These are phyloP conservation scores for Hybos culiciformis DNA, from an alignment of 2,888 invertebrate genomes.

Conservation along the genomic window DNA sequence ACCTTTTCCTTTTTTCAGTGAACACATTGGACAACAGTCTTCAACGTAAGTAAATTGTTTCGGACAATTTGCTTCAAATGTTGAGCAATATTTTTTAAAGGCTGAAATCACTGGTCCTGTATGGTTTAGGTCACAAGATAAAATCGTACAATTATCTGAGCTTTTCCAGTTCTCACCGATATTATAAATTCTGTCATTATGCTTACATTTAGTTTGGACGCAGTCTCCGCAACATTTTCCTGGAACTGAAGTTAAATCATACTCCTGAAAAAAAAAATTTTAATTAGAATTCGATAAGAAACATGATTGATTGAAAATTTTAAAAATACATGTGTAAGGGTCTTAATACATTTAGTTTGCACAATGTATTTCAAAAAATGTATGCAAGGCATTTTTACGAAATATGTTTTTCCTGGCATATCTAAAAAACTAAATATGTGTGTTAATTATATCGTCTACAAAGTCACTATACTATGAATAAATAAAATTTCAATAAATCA, in stretches of 20 bases:
- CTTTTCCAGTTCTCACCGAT: slow-evolving; percentile 33
- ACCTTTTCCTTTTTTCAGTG: slow-evolving; percentile 4
- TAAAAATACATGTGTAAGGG: neutral
- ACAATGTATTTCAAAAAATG: too few relatives aligned
- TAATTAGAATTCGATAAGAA: neutral
- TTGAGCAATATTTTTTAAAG: slow-evolving; percentile 28
- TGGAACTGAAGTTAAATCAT: slow-evolving; percentile 21
- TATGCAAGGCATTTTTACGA: too few relatives aligned
- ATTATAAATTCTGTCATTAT: slow-evolving; percentile 23
- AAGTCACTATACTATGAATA: too few relatives aligned
- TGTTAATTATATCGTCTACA: too few relatives aligned
- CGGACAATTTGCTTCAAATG: slow-evolving; percentile 24
- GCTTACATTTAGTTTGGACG: slow-evolving; percentile 29
- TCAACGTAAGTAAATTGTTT: slow-evolving; percentile 21
- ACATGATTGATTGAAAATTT: neutral
- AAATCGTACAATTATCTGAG: slow-evolving; percentile 26
- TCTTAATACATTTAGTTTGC: too few relatives aligned
- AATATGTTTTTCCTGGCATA: too few relatives aligned
- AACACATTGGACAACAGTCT: slow-evolving; percentile 29
- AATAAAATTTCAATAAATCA: too few relatives aligned
- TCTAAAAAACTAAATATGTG: too few relatives aligned
- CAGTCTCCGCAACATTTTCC: slow-evolving; percentile 33
- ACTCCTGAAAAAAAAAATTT: slow-evolving; percentile 21
- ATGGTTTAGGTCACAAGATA: slow-evolving; percentile 25
- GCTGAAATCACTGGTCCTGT: slow-evolving; percentile 25